Conservation (phyloP, 2,888 invertebrate genomes). For the Nemurella pictetii region DNA sequence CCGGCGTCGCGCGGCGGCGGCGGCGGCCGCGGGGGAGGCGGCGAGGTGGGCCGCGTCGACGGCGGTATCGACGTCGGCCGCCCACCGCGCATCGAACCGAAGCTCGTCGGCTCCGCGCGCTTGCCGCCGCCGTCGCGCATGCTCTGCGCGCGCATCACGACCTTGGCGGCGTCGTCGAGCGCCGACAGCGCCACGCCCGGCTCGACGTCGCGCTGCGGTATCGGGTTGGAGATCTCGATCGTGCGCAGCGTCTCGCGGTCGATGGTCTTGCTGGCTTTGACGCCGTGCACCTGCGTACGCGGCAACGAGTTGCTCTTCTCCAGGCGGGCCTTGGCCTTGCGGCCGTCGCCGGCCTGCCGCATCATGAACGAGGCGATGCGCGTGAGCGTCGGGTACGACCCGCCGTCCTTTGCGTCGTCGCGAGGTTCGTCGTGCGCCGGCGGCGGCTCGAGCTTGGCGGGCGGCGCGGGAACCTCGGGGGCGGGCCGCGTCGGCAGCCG, state of each 20-base stretch:
- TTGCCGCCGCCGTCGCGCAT: constrained; percentile 65
- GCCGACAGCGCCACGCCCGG: constrained; percentile 60
- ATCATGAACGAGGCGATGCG: constrained; percentile 71
- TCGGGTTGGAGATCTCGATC: constrained; percentile 82
- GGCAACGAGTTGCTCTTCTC: constrained; percentile 62
- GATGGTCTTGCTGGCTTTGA: constrained; percentile 65
- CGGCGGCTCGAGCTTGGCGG: background rate
- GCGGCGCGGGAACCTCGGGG: constrained; percentile 57
- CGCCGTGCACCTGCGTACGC: constrained; percentile 57
- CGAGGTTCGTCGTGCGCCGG: constrained; percentile 53
- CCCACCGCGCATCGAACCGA: constrained; percentile 79
- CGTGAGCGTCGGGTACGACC: constrained; percentile 62
- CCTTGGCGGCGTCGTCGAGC: constrained; percentile 60
- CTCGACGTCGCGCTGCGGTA: constrained; percentile 70
- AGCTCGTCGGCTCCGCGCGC: constrained; percentile 70
- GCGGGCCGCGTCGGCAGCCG: constrained; percentile 55
- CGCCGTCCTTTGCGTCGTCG: constrained; percentile 59
- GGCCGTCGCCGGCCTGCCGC: constrained; percentile 46
- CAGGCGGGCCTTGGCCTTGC: constrained; percentile 51
- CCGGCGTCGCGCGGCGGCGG: constrained; percentile 45
- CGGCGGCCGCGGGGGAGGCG: constrained; percentile 67
- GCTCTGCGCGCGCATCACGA: constrained; percentile 78
- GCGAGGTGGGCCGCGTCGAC: constrained; percentile 70
- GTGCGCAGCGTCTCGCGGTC: constrained; percentile 74
- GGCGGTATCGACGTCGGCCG: constrained; percentile 75